Evolutionary conservation across 2,888 invertebrate species (phyloP), one percentile per base, ranked within the genome.

Genomic region (Phasia obesa): DNA sequence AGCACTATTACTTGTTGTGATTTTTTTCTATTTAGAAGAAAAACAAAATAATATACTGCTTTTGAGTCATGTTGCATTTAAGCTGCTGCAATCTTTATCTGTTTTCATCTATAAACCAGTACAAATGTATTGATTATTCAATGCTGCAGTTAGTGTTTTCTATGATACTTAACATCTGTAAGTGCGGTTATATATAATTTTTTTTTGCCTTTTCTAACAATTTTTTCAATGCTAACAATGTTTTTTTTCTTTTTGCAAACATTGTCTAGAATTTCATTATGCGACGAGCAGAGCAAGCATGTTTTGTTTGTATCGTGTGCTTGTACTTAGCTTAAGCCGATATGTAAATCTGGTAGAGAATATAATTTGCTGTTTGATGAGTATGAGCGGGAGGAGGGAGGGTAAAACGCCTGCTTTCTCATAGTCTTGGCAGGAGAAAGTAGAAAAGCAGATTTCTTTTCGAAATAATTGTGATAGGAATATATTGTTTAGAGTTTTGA

Each of bases 111-210:
- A 15, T 21, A 62, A 74, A 55, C 62, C 42, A 31, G 4, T 31
- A 4, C 6, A 5, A 31, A n/a, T n/a, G 62, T 62, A 62, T 74
- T 64, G 53, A 64, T 64, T 55, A 19, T 44, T 53, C 44, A 74
- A 53, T 44, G 62, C 5, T 73, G 19, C 9, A 35, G 47, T 49
- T 60, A 31, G 13, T 25, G 35, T 57, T 57, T 64, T 42, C n/a
- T 64, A 35, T 21, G 27, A 23, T 35, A 35, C 17, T 21, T 31
- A 64, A 31, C 31, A 55, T 64, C 64, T 55, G 31, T 74, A 25
- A 74, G 13, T 74, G 74, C 64, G 64, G 62, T 64, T 71, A 25
- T 25, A 47, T 57, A 35, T n/a, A n/a, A n/a, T n/a, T n/a, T n/a
- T n/a, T n/a, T n/a, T n/a, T 73, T 51, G 42, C 27, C 19, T 13